phyloP scores from a whole-genome alignment of 2,113 vertebrate genomes.

The Thunnus thynnus region DNA sequence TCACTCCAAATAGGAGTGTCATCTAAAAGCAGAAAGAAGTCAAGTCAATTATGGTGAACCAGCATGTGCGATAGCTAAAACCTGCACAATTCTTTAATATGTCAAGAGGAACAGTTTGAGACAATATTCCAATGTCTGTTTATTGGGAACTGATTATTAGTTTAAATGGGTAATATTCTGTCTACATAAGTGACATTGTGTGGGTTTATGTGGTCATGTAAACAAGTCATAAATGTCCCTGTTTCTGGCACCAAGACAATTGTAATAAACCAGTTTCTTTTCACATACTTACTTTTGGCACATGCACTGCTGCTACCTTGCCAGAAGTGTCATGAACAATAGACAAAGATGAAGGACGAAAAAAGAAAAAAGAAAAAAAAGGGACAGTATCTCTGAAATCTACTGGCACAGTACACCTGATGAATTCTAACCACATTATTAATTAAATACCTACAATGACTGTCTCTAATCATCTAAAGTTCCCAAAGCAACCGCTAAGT shows the following conservation, averaged over 20 bases:
- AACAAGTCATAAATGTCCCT: background rate
- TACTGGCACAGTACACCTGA: background rate
- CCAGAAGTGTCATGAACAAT: background rate
- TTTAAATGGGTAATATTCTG: too few relatives aligned
- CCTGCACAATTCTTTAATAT: too few relatives aligned
- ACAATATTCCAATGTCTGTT: too few relatives aligned
- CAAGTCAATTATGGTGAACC: background rate
- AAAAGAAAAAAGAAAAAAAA: background rate
- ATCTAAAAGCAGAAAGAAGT: background rate
- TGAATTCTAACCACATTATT: background rate
- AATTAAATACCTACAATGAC: background rate
- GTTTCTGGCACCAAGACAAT: background rate
- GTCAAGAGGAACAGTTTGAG: background rate
- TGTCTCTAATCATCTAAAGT: background rate
- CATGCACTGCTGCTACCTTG: background rate
- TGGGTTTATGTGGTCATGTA: background rate
- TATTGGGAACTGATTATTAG: too few relatives aligned
- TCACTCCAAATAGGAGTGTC: too few relatives aligned
- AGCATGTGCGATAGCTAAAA: background rate
- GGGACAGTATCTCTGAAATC: background rate
- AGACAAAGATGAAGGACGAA: too few relatives aligned
- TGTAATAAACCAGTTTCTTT: background rate
- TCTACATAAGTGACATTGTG: background rate
- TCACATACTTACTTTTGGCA: background rate
- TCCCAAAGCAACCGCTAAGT: background rate